Conservation (phyloP, 2,113 vertebrate species). For the Paedocypris sp. region DNA sequence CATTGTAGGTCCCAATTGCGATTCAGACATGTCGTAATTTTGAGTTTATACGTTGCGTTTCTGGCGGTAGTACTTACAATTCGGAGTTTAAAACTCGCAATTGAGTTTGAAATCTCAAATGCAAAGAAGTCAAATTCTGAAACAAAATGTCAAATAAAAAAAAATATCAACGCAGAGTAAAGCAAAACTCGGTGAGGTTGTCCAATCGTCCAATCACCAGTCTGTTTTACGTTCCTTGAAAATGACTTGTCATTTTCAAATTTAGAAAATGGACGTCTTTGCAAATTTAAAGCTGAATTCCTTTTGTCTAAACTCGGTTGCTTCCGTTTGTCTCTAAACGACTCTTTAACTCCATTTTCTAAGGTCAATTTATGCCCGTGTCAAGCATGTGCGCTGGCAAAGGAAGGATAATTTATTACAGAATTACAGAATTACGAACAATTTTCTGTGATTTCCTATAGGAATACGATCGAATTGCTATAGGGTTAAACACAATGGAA, state of each 20-base stretch:
- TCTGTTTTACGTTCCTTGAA: background rate
- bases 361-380: background rate
- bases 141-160: too few relatives aligned
- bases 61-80: too few relatives aligned
- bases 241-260: background rate
- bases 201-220: background rate
- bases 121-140: too few relatives aligned
- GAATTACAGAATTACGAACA: slow-evolving; percentile 35
- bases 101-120: too few relatives aligned
- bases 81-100: too few relatives aligned
- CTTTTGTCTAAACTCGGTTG: background rate
- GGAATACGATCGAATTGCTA: slow-evolving; percentile 26
- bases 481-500: slow-evolving; percentile 30
- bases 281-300: background rate
- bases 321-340: background rate
- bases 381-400: background rate
- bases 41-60: too few relatives aligned
- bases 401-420: slow-evolving; percentile 29
- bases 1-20: too few relatives aligned
- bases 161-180: too few relatives aligned
- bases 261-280: too few relatives aligned
- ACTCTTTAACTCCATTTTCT: background rate
- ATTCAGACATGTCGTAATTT: too few relatives aligned
- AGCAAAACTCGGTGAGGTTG: background rate
- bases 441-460: slow-evolving; percentile 34